Percentiles rank a stretch among this genome's conserved stretches.
These are phyloP conservation scores for Scaptomyza hsui DNA, from an alignment of 1,140 invertebrate species.

Conservation along the genomic window DNA sequence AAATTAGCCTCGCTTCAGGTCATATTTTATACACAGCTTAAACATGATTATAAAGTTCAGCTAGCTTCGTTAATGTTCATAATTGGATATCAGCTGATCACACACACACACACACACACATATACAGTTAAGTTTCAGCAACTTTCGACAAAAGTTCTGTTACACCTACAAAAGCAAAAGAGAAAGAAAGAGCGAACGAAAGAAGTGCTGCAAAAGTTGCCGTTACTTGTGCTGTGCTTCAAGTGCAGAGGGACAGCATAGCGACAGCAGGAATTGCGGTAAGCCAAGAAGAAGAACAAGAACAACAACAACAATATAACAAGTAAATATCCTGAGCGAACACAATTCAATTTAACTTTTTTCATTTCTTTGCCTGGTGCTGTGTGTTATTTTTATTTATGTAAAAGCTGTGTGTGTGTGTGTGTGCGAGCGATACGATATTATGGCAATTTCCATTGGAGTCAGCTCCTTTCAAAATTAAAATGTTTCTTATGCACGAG, in stretches of 20 bases:
- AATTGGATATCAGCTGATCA: constrained; percentile 25
- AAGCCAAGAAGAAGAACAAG: constrained; percentile 33
- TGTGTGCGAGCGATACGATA: constrained; percentile 65
- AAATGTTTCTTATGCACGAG: constrained; percentile 79
- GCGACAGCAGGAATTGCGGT: constrained; percentile 45
- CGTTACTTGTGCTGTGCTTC: constrained; percentile 51
- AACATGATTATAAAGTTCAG: constrained; percentile 31
- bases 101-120: not conserved
- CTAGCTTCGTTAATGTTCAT: constrained; percentile 10
- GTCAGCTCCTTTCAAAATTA: constrained; percentile 70
- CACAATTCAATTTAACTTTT: constrained; percentile 81
- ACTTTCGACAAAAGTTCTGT: constrained; percentile 69
- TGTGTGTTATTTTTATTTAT: constrained; percentile 29
- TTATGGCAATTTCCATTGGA: constrained; percentile 71
- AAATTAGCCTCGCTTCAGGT: constrained; percentile 53
- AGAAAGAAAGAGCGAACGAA: constrained; percentile 11
- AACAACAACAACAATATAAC: constrained; percentile 17
- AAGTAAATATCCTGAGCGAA: constrained; percentile 66
- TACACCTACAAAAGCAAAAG: constrained; percentile 45
- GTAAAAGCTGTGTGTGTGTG: constrained; percentile 1
- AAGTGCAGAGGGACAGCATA: constrained; percentile 54
- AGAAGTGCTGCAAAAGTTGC: constrained; percentile 64
- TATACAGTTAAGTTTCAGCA: constrained; percentile 30
- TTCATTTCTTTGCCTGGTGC: constrained; percentile 63
- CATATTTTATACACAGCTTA: constrained; percentile 36